These are phyloP conservation scores for Urophycis tenuis DNA, from an alignment of 2,797 vertebrate species.

Conservation along the genomic window DNA sequence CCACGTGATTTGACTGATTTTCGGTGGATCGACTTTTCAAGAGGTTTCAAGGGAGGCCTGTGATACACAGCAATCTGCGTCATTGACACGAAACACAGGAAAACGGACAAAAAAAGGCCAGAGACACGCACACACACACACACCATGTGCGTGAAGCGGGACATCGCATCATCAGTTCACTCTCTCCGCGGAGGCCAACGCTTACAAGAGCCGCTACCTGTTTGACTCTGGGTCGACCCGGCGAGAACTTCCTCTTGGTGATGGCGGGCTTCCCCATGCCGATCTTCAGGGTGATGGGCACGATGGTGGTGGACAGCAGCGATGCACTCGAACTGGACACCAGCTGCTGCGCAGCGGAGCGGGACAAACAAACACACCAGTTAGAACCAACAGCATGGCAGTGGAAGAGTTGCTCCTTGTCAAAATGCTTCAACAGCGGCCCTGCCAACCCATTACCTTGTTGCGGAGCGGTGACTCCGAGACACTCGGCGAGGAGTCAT, in stretches of 20 bases:
- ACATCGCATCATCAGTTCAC: neutral
- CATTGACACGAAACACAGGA: neutral
- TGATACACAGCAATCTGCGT: neutral
- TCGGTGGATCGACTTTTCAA: neutral
- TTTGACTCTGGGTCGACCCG: slow-evolving; percentile 84
- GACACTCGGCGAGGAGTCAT: slow-evolving; percentile 29
- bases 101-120: neutral
- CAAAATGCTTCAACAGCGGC: neutral
- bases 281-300: slow-evolving; percentile 87
- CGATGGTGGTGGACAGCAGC: slow-evolving; percentile 57
- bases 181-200: neutral
- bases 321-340: slow-evolving; percentile 47
- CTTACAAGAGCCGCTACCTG: slow-evolving; percentile 72
- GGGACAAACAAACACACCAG: neutral
- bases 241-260: slow-evolving; percentile 95
- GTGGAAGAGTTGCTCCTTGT: neutral
- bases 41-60: neutral
- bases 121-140: neutral
- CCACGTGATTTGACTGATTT: neutral
- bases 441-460: slow-evolving; percentile 37
- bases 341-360: slow-evolving; percentile 43
- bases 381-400: neutral
- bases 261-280: slow-evolving; percentile 99
- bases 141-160: neutral
- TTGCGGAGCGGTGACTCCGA: slow-evolving; percentile 38